Conservation (phyloP, 2,113 vertebrate species). For the Varanus komodoensis region DNA sequence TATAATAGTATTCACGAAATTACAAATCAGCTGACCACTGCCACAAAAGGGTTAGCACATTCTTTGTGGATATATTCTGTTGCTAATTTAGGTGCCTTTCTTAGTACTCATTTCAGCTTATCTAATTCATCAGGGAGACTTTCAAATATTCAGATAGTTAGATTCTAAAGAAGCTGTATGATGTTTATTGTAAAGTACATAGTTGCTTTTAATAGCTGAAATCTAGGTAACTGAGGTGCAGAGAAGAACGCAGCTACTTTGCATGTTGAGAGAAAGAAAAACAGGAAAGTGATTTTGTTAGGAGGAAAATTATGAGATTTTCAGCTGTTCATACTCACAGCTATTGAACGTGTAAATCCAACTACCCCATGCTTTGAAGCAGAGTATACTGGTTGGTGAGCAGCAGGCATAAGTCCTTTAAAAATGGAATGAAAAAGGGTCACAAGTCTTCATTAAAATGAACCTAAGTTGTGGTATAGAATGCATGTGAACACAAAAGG, state of each 20-base stretch:
- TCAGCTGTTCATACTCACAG: constrained; percentile 80
- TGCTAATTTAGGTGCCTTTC: background rate
- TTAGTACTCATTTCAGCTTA: background rate
- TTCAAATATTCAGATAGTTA: background rate
- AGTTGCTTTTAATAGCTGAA: background rate
- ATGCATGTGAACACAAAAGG: background rate
- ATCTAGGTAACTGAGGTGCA: background rate
- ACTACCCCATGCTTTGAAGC: constrained; percentile 96
- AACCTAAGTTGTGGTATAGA: background rate
- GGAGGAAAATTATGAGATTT: background rate
- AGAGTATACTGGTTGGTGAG: constrained; percentile 94
- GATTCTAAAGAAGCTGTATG: background rate
- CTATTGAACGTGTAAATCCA: constrained; percentile 93
- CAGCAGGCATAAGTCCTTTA: constrained; percentile 91
- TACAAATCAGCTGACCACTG: background rate
- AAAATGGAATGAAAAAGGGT: constrained; percentile 59
- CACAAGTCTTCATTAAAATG: constrained; percentile 21
- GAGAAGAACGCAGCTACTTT: background rate
- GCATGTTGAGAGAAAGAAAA: background rate
- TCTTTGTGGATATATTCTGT: background rate
- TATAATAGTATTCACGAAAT: background rate
- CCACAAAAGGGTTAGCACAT: background rate
- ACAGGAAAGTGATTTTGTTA: background rate
- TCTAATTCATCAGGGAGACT: background rate
- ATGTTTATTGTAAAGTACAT: background rate